These are phyloP conservation scores for Folsomia candida DNA, from an alignment of 2,888 invertebrate species.

Conservation along the genomic window DNA sequence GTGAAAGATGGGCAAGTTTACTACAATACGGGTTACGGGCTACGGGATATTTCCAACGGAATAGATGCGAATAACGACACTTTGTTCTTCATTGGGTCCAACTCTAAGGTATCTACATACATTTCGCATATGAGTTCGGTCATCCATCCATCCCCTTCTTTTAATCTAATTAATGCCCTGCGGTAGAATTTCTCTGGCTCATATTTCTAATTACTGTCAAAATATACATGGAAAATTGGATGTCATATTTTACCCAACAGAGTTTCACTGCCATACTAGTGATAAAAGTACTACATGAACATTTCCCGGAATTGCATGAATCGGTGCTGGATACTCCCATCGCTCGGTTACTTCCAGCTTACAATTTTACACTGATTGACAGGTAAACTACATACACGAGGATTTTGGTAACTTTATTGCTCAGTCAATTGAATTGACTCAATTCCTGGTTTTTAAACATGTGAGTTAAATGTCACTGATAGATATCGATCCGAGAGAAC, in stretches of 20 bases:
- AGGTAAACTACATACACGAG: not conserved
- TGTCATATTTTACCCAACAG: no score
- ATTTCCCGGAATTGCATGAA: conserved; percentile 1
- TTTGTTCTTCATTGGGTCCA: not conserved
- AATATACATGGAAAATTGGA: no score
- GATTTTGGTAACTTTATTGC: not conserved
- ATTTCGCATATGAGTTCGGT: not conserved
- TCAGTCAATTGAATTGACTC: not conserved
- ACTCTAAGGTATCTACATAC: not conserved
- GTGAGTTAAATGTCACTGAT: not conserved
- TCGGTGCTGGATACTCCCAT: conserved; percentile 3
- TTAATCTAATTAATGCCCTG: not conserved
- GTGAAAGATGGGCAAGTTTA: not conserved
- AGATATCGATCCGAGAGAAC: not conserved
- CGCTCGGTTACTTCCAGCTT: not conserved
- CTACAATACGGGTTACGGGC: not conserved
- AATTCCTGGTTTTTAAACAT: no score
- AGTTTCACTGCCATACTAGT: conserved; percentile 4
- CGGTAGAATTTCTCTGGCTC: not conserved
- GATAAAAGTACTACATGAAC: not conserved
- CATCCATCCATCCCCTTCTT: no score
- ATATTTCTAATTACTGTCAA: not conserved
- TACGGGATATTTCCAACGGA: not conserved
- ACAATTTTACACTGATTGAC: not conserved
- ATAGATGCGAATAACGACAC: not conserved